A percentile compares a stretch with the other conserved stretches of the same genome.
These are phyloP conservation scores for Xestia xanthographa DNA, from an alignment of 2,888 invertebrate genomes.

Conservation along the genomic window DNA sequence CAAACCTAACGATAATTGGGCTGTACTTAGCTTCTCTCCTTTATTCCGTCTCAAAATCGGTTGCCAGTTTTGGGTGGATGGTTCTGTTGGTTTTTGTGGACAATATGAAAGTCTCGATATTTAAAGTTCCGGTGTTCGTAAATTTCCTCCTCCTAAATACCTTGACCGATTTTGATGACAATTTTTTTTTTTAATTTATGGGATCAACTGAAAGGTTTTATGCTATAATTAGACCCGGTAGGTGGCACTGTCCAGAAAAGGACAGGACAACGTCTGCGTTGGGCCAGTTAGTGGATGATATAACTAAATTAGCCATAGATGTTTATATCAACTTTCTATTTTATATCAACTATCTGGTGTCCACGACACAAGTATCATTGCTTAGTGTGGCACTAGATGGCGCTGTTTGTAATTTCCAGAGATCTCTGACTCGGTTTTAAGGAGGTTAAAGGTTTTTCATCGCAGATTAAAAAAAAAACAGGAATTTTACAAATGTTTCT, in stretches of 20 bases:
- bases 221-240: neutral
- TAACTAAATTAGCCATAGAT: neutral
- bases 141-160: neutral
- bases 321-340: too few relatives aligned
- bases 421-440: too few relatives aligned
- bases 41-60: conserved; percentile 22
- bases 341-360: too few relatives aligned
- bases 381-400: too few relatives aligned
- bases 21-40: conserved; percentile 46
- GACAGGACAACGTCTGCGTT: neutral
- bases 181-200: neutral
- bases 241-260: neutral
- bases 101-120: neutral
- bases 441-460: neutral
- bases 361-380: too few relatives aligned
- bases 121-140: neutral
- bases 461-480: neutral
- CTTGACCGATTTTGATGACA: neutral
- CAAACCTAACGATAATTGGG: conserved; percentile 64
- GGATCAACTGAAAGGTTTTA: neutral
- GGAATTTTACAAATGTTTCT: neutral
- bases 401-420: too few relatives aligned
- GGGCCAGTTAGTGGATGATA: neutral
- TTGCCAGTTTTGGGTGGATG: neutral
- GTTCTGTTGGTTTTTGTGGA: conserved; percentile 1